Evolutionary conservation across 2,797 vertebrate genomes (phyloP).

Genomic region (Serranus cabrilla): DNA sequence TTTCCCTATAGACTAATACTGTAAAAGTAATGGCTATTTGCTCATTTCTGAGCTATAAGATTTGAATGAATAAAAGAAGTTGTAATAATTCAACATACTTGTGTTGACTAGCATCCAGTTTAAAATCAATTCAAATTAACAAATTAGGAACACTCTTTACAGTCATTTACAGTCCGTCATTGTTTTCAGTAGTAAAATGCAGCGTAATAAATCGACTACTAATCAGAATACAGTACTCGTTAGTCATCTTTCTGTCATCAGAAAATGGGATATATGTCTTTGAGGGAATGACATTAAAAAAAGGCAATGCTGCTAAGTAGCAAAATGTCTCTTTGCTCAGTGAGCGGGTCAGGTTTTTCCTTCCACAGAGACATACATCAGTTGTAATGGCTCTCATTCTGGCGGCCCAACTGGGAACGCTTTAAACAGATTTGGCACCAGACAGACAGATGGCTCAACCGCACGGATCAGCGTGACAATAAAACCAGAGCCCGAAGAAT

Average conservation of each 20-base stretch:
- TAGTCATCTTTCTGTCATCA: slow-evolving; percentile 3
- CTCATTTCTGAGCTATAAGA: too few species aligned
- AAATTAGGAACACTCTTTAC: background rate
- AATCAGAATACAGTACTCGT: background rate
- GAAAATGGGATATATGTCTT: slow-evolving; percentile 7
- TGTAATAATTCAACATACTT: too few species aligned
- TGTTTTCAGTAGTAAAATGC: background rate
- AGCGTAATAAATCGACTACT: background rate
- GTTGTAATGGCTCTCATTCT: slow-evolving; percentile 58
- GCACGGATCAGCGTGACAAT: slow-evolving; percentile 64
- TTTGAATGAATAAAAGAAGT: too few species aligned
- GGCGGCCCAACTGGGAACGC: slow-evolving; percentile 41
- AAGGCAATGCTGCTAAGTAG: slow-evolving; percentile 8
- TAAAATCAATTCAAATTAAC: background rate
- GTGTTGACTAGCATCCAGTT: background rate
- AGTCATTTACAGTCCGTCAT: background rate
- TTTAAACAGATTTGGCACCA: slow-evolving; percentile 71
- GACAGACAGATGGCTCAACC: slow-evolving; percentile 65
- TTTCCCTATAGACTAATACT: too few species aligned
- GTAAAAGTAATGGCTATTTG: too few species aligned
- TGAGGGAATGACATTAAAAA: slow-evolving; percentile 18
- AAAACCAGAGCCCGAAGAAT: slow-evolving; percentile 72
- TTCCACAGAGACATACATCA: slow-evolving; percentile 47
- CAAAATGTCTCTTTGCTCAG: background rate
- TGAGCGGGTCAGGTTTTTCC: slow-evolving; percentile 45